Percentiles rank a stretch among this genome's conserved stretches.
Evolutionary conservation across 2,888 invertebrate species (phyloP).

Genomic region (Calliphora vomitoria): DNA sequence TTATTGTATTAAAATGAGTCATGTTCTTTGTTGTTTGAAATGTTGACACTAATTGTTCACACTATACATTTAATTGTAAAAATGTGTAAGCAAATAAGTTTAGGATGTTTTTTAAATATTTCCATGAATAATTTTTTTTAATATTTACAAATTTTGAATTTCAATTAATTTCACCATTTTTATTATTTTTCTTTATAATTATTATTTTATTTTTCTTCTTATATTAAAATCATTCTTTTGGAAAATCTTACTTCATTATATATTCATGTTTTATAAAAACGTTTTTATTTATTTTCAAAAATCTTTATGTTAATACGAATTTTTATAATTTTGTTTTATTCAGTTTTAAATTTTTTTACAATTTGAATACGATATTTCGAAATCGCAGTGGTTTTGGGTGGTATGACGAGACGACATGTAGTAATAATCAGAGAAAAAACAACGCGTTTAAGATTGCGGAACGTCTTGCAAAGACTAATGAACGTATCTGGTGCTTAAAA

Average conservation of each 20-base stretch:
- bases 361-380: slow-evolving; percentile 68
- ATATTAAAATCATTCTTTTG: not conserved
- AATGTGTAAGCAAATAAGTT: no score
- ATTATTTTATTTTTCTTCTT: no score
- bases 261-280: not conserved
- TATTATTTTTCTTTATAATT: no score
- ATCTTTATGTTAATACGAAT: slow-evolving; percentile 35
- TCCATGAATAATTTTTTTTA: not conserved
- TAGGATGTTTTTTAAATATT: no score
- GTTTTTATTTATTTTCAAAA: slow-evolving; percentile 22
- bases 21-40: no score
- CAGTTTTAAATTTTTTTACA: slow-evolving; percentile 26
- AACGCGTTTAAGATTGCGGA: slow-evolving; percentile 81
- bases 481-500: slow-evolving; percentile 82
- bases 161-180: not conserved
- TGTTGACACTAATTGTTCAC: no score
- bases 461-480: slow-evolving; percentile 81
- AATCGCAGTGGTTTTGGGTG: slow-evolving; percentile 68
- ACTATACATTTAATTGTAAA: no score
- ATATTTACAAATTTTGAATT: not conserved
- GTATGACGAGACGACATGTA: slow-evolving; percentile 62
- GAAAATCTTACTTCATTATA: slow-evolving; percentile 24
- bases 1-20: no score
- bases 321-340: slow-evolving; percentile 22
- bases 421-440: slow-evolving; percentile 68